Evolutionary conservation across 2,113 vertebrate genomes (phyloP).

Genomic region (Pomatostomus ruficeps): DNA sequence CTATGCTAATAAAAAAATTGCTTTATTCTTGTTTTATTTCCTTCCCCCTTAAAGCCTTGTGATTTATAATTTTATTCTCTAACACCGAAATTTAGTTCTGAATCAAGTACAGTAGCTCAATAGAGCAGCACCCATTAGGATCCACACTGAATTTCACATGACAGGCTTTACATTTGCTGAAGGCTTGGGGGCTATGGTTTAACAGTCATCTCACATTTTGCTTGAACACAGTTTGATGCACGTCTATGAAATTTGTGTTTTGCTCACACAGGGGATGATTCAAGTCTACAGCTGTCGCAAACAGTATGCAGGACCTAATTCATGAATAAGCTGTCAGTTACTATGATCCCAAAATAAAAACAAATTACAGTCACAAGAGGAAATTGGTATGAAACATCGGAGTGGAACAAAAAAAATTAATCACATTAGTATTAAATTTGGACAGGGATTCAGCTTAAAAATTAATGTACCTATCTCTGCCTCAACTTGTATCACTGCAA

Average conservation of each 20-base stretch:
- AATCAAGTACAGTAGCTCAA: not conserved
- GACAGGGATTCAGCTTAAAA: not conserved
- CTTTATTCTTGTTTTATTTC: not conserved
- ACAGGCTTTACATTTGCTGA: constrained; percentile 3
- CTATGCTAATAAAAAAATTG: not conserved
- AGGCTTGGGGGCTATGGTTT: constrained; percentile 29
- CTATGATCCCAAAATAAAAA: not conserved
- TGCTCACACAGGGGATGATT: constrained; percentile 43
- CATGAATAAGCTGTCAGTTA: constrained; percentile 43
- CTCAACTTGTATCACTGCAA: not conserved
- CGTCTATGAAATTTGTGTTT: constrained; percentile 61
- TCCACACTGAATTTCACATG: constrained; percentile 3
- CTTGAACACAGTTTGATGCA: constrained; percentile 48
- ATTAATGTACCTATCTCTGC: not conserved
- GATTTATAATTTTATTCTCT: not conserved
- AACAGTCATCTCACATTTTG: constrained; percentile 47
- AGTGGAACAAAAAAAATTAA: not conserved
- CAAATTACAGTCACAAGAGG: not conserved
- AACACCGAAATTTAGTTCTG: not conserved
- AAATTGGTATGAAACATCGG: not conserved
- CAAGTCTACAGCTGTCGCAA: constrained; percentile 65
- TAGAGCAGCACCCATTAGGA: not conserved
- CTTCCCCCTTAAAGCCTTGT: not conserved
- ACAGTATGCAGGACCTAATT: constrained; percentile 30
- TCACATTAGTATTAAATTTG: not conserved